Percentiles rank a stretch among this genome's conserved stretches.
phyloP scores from a whole-genome alignment of 2,797 vertebrate genomes.

The Triplophysa yarkandensis region DNA sequence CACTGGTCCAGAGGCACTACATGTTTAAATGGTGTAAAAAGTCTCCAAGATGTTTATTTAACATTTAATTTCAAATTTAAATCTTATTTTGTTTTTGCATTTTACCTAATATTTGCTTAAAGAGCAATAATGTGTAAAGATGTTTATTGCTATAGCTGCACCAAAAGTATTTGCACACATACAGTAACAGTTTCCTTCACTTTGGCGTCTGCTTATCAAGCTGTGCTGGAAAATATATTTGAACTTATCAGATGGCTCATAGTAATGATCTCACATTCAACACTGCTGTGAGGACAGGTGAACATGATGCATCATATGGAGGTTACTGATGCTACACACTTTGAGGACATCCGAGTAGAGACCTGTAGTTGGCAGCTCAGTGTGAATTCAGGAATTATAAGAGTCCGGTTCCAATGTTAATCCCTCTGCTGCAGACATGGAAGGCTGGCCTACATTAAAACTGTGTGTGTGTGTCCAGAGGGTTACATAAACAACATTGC shows the following conservation, averaged over 20 bases:
- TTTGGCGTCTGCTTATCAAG: too few species aligned
- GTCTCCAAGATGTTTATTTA: too few species aligned
- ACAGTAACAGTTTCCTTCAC: too few species aligned
- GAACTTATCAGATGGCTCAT: constrained; percentile 22
- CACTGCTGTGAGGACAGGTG: background rate
- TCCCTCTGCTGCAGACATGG: constrained; percentile 45
- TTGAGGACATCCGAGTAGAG: constrained; percentile 28
- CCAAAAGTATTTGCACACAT: too few species aligned
- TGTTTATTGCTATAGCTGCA: too few species aligned
- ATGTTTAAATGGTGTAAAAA: too few species aligned
- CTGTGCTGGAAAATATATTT: too few species aligned
- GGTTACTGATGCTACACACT: constrained; percentile 24
- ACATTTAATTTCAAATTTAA: too few species aligned
- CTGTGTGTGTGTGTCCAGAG: constrained; percentile 30
- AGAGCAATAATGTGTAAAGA: too few species aligned
- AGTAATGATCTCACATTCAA: constrained; percentile 24
- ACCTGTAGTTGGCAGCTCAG: constrained; percentile 34
- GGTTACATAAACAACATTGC: constrained; percentile 51
- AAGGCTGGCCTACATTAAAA: constrained; percentile 50
- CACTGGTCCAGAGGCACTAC: too few species aligned
- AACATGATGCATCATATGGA: constrained; percentile 33
- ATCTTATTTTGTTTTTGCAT: background rate
- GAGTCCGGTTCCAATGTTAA: constrained; percentile 50
- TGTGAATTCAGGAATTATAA: constrained; percentile 38
- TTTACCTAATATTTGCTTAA: too few species aligned